Evolutionary conservation across 2,113 vertebrate genomes (phyloP).

Genomic region (Maccullochella peelii): DNA sequence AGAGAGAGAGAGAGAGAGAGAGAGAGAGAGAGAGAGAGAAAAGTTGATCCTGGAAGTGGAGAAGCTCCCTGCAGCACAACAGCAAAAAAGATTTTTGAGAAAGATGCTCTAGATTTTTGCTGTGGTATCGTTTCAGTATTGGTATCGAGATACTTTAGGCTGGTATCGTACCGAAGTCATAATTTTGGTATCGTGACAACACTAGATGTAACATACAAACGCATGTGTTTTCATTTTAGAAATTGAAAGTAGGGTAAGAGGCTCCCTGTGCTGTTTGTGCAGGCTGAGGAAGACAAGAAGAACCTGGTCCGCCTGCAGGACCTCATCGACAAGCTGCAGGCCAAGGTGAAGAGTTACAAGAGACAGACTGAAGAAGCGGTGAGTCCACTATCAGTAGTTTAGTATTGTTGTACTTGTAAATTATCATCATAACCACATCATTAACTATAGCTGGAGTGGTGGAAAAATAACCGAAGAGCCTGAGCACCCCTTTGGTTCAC

Average conservation of each 20-base stretch:
- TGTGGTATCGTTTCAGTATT: too few relatives aligned
- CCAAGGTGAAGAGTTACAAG: conserved; percentile 95
- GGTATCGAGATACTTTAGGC: too few relatives aligned
- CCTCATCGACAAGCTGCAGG: conserved; percentile 94
- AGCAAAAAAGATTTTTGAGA: too few relatives aligned
- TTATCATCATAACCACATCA: background rate
- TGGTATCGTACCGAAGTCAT: too few relatives aligned
- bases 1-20: too few relatives aligned
- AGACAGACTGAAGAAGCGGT: conserved; percentile 94
- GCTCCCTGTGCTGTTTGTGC: conserved; percentile 35
- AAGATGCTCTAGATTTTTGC: too few relatives aligned
- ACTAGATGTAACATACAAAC: background rate
- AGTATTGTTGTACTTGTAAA: background rate
- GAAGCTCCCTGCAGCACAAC: too few relatives aligned
- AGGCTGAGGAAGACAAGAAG: conserved; percentile 95
- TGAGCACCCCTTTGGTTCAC: background rate
- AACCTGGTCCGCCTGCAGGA: conserved; percentile 93
- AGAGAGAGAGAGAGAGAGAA: too few relatives aligned
- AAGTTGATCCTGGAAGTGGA: too few relatives aligned
- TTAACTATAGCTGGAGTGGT: background rate
- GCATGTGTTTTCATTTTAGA: background rate
- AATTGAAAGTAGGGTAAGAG: background rate
- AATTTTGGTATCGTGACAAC: too few relatives aligned
- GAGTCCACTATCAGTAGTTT: conserved; percentile 69
- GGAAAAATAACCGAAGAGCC: background rate